Evolutionary conservation across 2,797 vertebrate genomes (phyloP).

Genomic region (Natrix natrix): DNA sequence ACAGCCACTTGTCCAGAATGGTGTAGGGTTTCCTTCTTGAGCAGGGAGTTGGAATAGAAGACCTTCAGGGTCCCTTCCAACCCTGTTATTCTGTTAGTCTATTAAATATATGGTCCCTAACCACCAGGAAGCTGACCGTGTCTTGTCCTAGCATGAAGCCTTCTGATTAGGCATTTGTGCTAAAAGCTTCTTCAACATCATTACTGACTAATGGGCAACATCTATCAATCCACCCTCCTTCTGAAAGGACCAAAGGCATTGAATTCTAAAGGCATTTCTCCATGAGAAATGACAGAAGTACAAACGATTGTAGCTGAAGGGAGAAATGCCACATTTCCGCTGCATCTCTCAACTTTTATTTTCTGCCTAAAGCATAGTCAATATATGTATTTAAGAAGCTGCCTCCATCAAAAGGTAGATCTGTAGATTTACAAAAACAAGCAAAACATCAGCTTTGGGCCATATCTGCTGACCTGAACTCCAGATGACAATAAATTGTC

Average conservation of each 20-base stretch:
- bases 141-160: neutral
- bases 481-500: neutral
- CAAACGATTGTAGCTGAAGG: neutral
- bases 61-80: too few relatives aligned
- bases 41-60: neutral
- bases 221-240: neutral
- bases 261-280: neutral
- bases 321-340: neutral
- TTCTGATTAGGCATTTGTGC: neutral
- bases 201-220: neutral
- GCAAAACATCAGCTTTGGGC: neutral
- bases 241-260: neutral
- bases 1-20: too few relatives aligned
- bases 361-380: neutral
- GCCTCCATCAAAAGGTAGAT: neutral
- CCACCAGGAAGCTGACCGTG: neutral
- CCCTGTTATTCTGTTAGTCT: too few relatives aligned
- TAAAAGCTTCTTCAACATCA: neutral
- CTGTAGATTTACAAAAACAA: neutral
- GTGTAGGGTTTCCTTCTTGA: too few relatives aligned
- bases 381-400: neutral
- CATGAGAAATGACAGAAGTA: neutral
- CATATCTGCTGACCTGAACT: neutral
- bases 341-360: neutral
- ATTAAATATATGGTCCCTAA: neutral